Evolutionary conservation across 2,113 vertebrate species (phyloP), one percentile per base, ranked within the genome.

Genomic region (Prietella phreatophila): DNA sequence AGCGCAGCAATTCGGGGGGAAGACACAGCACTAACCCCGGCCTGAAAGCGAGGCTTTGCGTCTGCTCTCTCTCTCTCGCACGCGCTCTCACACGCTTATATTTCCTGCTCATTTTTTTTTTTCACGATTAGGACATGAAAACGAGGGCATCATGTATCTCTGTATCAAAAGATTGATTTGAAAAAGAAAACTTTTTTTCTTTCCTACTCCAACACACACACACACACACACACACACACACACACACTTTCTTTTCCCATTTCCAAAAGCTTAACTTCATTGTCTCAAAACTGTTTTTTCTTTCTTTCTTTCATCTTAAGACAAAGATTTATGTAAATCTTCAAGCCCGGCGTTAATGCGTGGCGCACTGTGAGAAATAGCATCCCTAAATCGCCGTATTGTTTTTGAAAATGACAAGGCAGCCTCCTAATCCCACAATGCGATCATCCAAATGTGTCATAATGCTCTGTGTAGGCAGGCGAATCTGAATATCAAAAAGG

Each of bases 261-360:
- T 95, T 94, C 94, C 91, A 93, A 94, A 94, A 95, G 95, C 95
- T 96, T 96, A 95, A 95, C 95, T 95, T 95, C 94, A 95, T 96
- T 96, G 95, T 96, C 95, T 96, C 94, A 93, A 94, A 93, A 92
- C 90, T 92, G 3, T 42, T 42, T 4, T 42, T 6, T 42, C 5
- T 89, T 94, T 71, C 89, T 63, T 90, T 94, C 95, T 96, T 96
- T 95, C 95, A 95, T 96, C 94, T 94, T 95, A 96, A 96, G 95
- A 95, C 95, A 95, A 96, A 96, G 95, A 96, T 96, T 95, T 96
- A 96, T 96, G 95, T 96, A 96, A 96, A 96, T 96, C 95, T 96
- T 92, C 92, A 92, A 93, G 93, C 93, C 93, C 87, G 85, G 94
- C 94, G 90, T 94, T 96, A 96, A 96, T 95, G 94, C 94, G 91